These are phyloP conservation scores for Eristalis pertinax DNA, from an alignment of 2,888 invertebrate genomes.

Conservation along the genomic window DNA sequence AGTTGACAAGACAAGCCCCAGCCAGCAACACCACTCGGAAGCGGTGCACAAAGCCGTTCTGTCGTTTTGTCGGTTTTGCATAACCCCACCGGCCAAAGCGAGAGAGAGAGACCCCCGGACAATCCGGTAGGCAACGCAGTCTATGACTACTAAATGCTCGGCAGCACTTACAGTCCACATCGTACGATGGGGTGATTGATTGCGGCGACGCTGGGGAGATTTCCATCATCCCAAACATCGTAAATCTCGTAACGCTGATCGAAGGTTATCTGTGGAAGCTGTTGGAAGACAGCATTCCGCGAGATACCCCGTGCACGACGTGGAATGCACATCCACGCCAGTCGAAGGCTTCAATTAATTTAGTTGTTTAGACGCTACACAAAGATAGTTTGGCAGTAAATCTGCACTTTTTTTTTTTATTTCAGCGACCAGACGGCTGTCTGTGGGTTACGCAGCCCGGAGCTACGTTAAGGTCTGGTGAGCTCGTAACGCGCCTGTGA, in stretches of 20 bases:
- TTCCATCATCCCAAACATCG: conserved; percentile 51
- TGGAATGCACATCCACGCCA: conserved; percentile 54
- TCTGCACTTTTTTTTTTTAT: neutral
- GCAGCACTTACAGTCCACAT: conserved; percentile 57
- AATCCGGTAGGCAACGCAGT: conserved; percentile 45
- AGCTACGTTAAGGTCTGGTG: conserved; percentile 48
- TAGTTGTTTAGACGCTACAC: conserved; percentile 56
- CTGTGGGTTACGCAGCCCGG: conserved; percentile 24
- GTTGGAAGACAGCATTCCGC: conserved; percentile 54
- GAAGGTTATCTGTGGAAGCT: conserved; percentile 61
- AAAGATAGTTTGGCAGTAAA: conserved; percentile 17
- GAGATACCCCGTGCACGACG: neutral
- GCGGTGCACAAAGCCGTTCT: neutral
- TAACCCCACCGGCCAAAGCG: conserved; percentile 41
- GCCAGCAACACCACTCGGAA: neutral
- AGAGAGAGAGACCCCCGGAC: neutral
- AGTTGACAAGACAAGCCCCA: conserved; percentile 50
- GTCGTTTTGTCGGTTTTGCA: conserved; percentile 60
- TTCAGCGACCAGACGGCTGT: conserved; percentile 15
- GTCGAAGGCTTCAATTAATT: conserved; percentile 57
- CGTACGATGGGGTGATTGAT: conserved; percentile 68
- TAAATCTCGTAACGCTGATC: conserved; percentile 58
- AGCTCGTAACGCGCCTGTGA: conserved; percentile 13
- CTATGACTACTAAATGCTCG: conserved; percentile 41
- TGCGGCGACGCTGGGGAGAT: conserved; percentile 65